Percentiles rank a stretch among this genome's conserved stretches.
phyloP scores from a whole-genome alignment of 2,888 invertebrate genomes.

The Zygogramma bicolorata region DNA sequence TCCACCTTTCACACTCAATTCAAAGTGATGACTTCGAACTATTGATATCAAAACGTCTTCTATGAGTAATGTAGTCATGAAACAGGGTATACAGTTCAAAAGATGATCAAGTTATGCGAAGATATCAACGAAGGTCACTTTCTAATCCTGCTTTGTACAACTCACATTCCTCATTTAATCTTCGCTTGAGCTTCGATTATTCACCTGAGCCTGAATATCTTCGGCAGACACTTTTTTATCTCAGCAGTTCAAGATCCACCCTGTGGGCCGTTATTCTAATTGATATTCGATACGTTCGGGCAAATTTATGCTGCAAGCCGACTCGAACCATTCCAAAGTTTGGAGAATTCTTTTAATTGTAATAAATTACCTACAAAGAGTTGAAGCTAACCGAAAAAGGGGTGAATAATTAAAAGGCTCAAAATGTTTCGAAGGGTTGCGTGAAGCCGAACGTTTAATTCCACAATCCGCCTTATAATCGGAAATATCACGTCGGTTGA shows the following conservation, averaged over 20 bases:
- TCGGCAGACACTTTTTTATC: too few relatives aligned
- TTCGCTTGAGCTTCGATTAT: too few relatives aligned
- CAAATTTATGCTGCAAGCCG: constrained; percentile 13
- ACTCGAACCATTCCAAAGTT: constrained; percentile 2
- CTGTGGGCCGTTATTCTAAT: background rate
- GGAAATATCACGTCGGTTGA: constrained; percentile 1
- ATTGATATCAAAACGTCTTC: too few relatives aligned
- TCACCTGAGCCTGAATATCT: too few relatives aligned
- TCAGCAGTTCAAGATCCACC: background rate
- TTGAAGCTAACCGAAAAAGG: constrained; percentile 21
- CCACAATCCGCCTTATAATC: constrained; percentile 23
- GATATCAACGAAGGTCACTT: too few relatives aligned
- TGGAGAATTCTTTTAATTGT: constrained; percentile 24
- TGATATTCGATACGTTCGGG: constrained; percentile 6
- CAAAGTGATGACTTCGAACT: too few relatives aligned
- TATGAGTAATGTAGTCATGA: too few relatives aligned
- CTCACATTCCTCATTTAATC: too few relatives aligned
- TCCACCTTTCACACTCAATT: too few relatives aligned
- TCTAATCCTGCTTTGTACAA: too few relatives aligned
- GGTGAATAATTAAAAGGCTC: constrained; percentile 26
- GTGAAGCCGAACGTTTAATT: constrained; percentile 14
- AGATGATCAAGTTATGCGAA: too few relatives aligned
- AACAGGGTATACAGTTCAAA: too few relatives aligned
- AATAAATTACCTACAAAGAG: constrained; percentile 24
- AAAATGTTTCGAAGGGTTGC: constrained; percentile 23